These are phyloP conservation scores for Tachycineta bicolor DNA, from an alignment of 2,113 vertebrate species.

Conservation along the genomic window DNA sequence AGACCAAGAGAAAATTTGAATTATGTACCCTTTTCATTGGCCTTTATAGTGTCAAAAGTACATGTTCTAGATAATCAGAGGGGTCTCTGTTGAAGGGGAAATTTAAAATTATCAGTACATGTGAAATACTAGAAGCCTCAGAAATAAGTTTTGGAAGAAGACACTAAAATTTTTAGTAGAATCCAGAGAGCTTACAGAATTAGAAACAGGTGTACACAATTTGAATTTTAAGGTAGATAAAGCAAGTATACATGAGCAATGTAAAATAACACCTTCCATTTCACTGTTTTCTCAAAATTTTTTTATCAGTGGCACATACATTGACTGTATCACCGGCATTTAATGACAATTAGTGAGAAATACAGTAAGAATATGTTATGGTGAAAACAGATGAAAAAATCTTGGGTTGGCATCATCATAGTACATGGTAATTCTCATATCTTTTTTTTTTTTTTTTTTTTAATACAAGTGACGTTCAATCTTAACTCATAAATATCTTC, in stretches of 20 bases:
- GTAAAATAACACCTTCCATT: not conserved
- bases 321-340: not conserved
- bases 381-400: not conserved
- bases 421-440: not conserved
- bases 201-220: not conserved
- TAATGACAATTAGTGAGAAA: not conserved
- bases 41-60: not conserved
- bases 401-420: not conserved
- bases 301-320: not conserved
- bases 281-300: slow-evolving; percentile 1
- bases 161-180: not conserved
- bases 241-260: not conserved
- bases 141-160: not conserved
- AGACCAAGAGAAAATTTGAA: not conserved
- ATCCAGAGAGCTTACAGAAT: not conserved
- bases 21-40: not conserved
- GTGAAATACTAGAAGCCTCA: not conserved
- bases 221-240: slow-evolving; percentile 33
- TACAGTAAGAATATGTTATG: not conserved
- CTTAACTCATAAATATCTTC: not conserved
- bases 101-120: not conserved
- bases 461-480: not conserved
- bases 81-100: not conserved
- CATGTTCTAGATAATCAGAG: not conserved
- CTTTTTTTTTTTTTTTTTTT: not conserved